Evolutionary conservation across 2,888 invertebrate species (phyloP).

Genomic region (Lycophotia porphyrea): DNA sequence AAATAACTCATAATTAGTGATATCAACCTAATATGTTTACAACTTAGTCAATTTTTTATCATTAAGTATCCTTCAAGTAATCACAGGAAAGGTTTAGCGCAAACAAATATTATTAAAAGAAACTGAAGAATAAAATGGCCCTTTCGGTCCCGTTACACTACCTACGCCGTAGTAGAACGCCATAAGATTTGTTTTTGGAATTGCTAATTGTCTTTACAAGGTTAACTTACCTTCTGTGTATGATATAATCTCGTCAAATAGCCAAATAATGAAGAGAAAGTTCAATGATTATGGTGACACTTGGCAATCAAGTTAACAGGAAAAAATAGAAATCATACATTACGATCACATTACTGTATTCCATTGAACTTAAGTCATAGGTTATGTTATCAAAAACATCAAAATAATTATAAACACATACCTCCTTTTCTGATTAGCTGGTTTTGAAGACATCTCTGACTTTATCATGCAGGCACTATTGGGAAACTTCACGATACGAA

Average conservation of each 20-base stretch:
- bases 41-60: constrained; percentile 46
- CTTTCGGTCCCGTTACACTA: constrained; percentile 45
- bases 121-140: constrained; percentile 18
- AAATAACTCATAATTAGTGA: constrained; percentile 15
- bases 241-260: constrained; percentile 41
- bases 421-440: constrained; percentile 93
- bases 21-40: constrained; percentile 57
- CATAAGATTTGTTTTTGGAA: constrained; percentile 2
- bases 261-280: constrained; percentile 70
- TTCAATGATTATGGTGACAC: constrained; percentile 65
- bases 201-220: background rate
- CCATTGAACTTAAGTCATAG: constrained; percentile 30
- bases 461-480: constrained; percentile 80
- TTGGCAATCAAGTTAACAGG: constrained; percentile 61
- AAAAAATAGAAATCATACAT: constrained; percentile 61
- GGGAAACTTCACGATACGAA: constrained; percentile 87
- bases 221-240: constrained; percentile 5
- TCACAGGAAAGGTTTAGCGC: constrained; percentile 46
- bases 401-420: constrained; percentile 79
- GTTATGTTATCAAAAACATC: constrained; percentile 44
- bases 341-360: constrained; percentile 17
- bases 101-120: constrained; percentile 20
- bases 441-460: constrained; percentile 87
- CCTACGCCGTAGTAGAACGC: constrained; percentile 13
- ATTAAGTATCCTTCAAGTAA: constrained; percentile 50